These are phyloP conservation scores for Avahi laniger DNA, from an alignment of 2,797 vertebrate genomes.

Conservation along the genomic window DNA sequence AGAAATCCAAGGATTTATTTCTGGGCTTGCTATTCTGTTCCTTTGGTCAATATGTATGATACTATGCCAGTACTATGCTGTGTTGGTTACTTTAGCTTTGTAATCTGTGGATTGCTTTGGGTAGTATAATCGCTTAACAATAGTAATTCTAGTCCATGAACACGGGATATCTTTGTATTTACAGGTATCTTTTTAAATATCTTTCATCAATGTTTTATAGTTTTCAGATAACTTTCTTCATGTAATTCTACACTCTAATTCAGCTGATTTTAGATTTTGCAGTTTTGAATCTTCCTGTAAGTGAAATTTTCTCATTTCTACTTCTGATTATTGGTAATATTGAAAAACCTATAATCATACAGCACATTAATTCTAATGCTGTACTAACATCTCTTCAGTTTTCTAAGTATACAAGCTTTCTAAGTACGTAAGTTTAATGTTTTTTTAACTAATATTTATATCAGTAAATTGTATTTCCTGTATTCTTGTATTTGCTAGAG, in stretches of 20 bases:
- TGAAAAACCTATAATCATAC: not conserved
- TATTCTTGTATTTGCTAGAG: not conserved
- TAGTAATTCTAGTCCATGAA: no score
- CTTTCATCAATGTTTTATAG: not conserved
- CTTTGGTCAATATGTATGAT: not conserved
- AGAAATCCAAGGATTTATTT: not conserved
- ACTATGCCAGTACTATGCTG: accelerated
- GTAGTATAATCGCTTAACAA: not conserved
- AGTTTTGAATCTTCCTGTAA: not conserved
- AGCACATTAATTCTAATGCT: not conserved
- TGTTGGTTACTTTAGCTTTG: not conserved
- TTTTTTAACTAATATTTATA: not conserved
- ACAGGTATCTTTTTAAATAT: no score
- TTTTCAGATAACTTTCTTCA: not conserved
- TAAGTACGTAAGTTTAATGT: not conserved
- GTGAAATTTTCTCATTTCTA: not conserved
- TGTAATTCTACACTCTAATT: not conserved
- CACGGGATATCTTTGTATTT: no score
- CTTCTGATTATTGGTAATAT: not conserved
- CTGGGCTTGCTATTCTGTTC: not conserved
- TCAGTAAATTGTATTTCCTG: not conserved
- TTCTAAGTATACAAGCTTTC: not conserved
- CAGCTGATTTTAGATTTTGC: not conserved
- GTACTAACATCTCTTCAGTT: not conserved
- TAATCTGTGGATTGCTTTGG: not conserved